A percentile compares a stretch with the other conserved stretches of the same genome.
phyloP scores from a whole-genome alignment of 2,888 invertebrate species.

The Ceratothoa steindachneri region DNA sequence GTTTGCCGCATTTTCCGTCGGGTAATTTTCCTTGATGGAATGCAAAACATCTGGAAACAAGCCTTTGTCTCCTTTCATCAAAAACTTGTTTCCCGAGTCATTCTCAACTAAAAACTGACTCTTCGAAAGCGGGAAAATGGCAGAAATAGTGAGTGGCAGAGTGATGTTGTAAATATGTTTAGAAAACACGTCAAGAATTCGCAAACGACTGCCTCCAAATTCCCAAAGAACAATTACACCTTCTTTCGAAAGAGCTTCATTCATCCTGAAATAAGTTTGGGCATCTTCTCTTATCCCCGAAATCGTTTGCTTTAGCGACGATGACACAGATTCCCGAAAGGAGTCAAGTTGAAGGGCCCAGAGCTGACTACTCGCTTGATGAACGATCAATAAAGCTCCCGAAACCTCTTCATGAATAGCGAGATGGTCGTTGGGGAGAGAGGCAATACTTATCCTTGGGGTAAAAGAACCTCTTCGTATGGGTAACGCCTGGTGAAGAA shows the following conservation, averaged over 20 bases:
- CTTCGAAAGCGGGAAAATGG: conserved; percentile 51
- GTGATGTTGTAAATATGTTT: conserved; percentile 51
- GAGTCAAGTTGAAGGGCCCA: conserved; percentile 49
- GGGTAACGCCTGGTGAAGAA: conserved; percentile 49
- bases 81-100: conserved; percentile 49
- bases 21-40: conserved; percentile 49
- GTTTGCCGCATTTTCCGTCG: conserved; percentile 1
- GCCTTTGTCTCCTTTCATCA: conserved; percentile 44
- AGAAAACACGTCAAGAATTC: conserved; percentile 51
- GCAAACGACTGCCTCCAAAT: conserved; percentile 47
- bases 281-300: background rate
- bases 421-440: conserved; percentile 50
- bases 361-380: conserved; percentile 50
- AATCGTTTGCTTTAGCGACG: conserved; percentile 25
- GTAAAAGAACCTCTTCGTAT: conserved; percentile 33
- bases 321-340: conserved; percentile 43
- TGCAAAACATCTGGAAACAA: conserved; percentile 53
- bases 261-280: conserved; percentile 26
- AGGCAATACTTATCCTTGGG: conserved; percentile 50
- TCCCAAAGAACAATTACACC: conserved; percentile 48
- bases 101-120: conserved; percentile 54
- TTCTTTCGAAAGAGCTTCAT: conserved; percentile 14
- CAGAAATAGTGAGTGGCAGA: conserved; percentile 53
- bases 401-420: conserved; percentile 58
- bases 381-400: conserved; percentile 52